Evolutionary conservation across 1,140 invertebrate genomes (phyloP), one percentile per base, ranked within the genome.

Genomic region (Helicoverpa armigera): DNA sequence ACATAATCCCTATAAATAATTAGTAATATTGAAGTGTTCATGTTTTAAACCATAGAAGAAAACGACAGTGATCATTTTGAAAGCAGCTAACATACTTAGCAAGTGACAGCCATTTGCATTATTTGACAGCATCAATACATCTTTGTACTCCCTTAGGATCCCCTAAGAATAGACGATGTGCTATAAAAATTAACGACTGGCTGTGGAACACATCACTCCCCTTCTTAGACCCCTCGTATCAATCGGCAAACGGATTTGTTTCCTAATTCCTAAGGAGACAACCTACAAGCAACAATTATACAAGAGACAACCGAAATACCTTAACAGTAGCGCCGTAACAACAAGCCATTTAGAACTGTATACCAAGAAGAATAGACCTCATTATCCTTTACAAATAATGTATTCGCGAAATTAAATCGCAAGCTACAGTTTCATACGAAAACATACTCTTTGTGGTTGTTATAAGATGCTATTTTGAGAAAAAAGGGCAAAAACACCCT

Each of bases 251-350:
- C 88, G 87, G 91, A 94, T 94, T 93, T 93, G 87, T 89, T 90
- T 87, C 88, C 83, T 94, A 94, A 94, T 93, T 92, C 88, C 85
- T 83, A 82, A 92, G 87, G 87, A 92, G 93, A 94, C 93, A 94
- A 79, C 87, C 86, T 92, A 94, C 93, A 94, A 92, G 91, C 85
- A 89, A 87, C 93, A 94, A 94, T 94, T 94, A 94, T 92, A 87
- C 86, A 73, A 87, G 89, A 91, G 89, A 94, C 91, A 90, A 88
- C 87, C 70, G 69, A 86, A 81, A 75, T 74, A 65, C 48, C 35
- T 54, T 35, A 61, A 35, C 11, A 53, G 61, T 12, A 54, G 11
- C 18, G 9, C 31, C 13, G 11, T 35, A 67, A 67, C 60, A 67
- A 77, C 75, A 86, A 69, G 53, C 78, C 3, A 91, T 79, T 83